These are phyloP conservation scores for Amblyjoppa proteus DNA, from an alignment of 2,888 invertebrate species.

Conservation along the genomic window DNA sequence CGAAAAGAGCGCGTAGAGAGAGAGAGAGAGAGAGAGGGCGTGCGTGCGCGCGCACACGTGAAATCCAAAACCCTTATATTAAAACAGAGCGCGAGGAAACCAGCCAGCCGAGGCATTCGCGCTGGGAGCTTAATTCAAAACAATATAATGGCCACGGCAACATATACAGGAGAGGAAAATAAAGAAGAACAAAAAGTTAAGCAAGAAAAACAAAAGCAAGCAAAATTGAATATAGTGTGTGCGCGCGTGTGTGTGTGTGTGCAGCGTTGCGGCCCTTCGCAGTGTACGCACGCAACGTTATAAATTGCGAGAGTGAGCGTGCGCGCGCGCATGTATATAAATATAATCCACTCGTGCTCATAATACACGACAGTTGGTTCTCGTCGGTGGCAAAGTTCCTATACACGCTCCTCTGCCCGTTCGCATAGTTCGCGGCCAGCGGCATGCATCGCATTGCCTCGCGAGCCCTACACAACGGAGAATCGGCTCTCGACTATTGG, in stretches of 20 bases:
- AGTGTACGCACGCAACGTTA: constrained; percentile 11
- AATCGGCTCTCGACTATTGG: constrained; percentile 49
- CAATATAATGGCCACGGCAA: constrained; percentile 80
- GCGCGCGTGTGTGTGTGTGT: no score
- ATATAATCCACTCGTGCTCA: constrained; percentile 12
- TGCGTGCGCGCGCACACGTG: constrained; percentile 70
- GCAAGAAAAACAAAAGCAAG: not conserved
- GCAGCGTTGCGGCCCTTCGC: not conserved
- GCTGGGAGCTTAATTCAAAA: constrained; percentile 79
- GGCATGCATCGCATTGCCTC: not conserved
- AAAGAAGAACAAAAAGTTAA: not conserved
- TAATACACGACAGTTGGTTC: constrained; percentile 46
- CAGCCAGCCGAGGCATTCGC: constrained; percentile 72
- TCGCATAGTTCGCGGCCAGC: constrained; percentile 17
- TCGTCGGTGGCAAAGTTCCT: constrained; percentile 8
- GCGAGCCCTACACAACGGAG: not conserved
- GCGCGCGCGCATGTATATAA: not conserved
- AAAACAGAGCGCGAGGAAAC: constrained; percentile 71
- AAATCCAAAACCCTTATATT: constrained; percentile 82
- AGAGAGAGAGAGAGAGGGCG: constrained; percentile 4
- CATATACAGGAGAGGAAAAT: constrained; percentile 59
- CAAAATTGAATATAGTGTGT: constrained; percentile 21
- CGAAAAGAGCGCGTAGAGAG: constrained; percentile 34
- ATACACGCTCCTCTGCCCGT: not conserved
- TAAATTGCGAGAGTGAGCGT: constrained; percentile 45